These are phyloP conservation scores for Apotomis turbidana DNA, from an alignment of 2,888 invertebrate genomes.

Conservation along the genomic window DNA sequence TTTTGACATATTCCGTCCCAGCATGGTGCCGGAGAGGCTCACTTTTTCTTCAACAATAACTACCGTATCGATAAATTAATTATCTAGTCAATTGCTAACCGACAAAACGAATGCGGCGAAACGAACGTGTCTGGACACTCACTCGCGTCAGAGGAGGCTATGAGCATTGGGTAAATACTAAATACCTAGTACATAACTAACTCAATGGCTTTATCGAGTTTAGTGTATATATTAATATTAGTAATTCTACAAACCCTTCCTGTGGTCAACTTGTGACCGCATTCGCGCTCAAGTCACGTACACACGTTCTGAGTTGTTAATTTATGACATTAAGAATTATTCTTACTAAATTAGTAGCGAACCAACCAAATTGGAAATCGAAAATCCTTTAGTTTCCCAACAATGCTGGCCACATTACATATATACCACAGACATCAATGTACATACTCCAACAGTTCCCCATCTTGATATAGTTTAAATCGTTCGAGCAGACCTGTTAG, in stretches of 20 bases:
- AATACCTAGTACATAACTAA: not conserved
- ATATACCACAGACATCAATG: too few species aligned
- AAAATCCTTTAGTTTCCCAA: too few species aligned
- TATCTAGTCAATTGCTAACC: too few species aligned
- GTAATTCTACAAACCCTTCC: slow-evolving; percentile 32
- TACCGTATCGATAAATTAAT: too few species aligned
- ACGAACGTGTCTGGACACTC: not conserved
- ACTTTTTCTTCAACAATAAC: too few species aligned
- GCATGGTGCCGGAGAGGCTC: too few species aligned
- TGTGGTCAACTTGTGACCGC: slow-evolving; percentile 34
- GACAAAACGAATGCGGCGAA: too few species aligned
- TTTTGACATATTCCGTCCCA: too few species aligned
- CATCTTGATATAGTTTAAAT: not conserved
- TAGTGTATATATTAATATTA: slow-evolving; percentile 5
- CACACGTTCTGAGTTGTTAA: slow-evolving; percentile 24
- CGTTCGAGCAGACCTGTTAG: slow-evolving; percentile 10
- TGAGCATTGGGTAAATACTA: slow-evolving; percentile 23
- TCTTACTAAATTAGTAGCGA: not conserved
- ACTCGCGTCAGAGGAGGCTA: not conserved
- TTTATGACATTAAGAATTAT: slow-evolving; percentile 15
- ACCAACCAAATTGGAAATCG: too few species aligned
- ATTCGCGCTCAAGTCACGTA: slow-evolving; percentile 28
- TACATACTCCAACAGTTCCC: not conserved
- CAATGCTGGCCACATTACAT: too few species aligned
- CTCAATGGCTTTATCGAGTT: slow-evolving; percentile 17